Conservation (phyloP, 2,797 vertebrate genomes). For the Macroramphosus scolopax region DNA sequence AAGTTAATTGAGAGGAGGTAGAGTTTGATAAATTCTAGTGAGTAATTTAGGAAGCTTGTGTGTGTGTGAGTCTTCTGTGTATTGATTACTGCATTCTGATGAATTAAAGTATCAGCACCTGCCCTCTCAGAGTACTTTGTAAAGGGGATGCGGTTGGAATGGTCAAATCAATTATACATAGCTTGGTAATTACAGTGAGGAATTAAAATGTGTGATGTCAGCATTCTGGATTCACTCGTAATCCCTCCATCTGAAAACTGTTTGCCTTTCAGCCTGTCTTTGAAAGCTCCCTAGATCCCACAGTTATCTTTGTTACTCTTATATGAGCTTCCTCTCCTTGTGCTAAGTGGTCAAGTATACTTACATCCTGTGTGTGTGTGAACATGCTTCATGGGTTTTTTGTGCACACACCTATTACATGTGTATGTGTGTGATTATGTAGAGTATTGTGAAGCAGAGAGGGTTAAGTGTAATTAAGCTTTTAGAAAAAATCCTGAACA, state of each 20-base stretch:
- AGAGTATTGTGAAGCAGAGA: constrained; percentile 47
- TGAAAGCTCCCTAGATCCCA: constrained; percentile 43
- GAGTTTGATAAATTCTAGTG: too few relatives aligned
- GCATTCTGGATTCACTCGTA: constrained; percentile 48
- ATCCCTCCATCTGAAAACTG: constrained; percentile 43
- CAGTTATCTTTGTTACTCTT: constrained; percentile 32
- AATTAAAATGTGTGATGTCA: constrained; percentile 80
- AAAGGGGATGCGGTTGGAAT: constrained; percentile 66
- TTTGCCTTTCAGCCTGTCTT: constrained; percentile 37
- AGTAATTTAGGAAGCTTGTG: not conserved
- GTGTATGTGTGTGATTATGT: constrained; percentile 14
- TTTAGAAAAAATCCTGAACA: constrained; percentile 77
- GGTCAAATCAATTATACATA: constrained; percentile 79
- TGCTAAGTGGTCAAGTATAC: constrained; percentile 58
- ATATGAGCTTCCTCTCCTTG: constrained; percentile 30
- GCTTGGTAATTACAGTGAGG: constrained; percentile 76
- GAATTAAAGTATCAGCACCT: constrained; percentile 62
- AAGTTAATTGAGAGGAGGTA: too few relatives aligned
- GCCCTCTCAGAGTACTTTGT: constrained; percentile 69
- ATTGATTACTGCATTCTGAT: constrained; percentile 58
- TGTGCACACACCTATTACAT: constrained; percentile 24
- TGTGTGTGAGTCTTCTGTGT: constrained; percentile 14
- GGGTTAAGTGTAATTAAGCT: constrained; percentile 74
- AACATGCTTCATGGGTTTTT: constrained; percentile 17
- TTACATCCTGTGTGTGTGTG: constrained; percentile 16